Evolutionary conservation across 2,113 vertebrate genomes (phyloP).

Genomic region (Noturus placidus): DNA sequence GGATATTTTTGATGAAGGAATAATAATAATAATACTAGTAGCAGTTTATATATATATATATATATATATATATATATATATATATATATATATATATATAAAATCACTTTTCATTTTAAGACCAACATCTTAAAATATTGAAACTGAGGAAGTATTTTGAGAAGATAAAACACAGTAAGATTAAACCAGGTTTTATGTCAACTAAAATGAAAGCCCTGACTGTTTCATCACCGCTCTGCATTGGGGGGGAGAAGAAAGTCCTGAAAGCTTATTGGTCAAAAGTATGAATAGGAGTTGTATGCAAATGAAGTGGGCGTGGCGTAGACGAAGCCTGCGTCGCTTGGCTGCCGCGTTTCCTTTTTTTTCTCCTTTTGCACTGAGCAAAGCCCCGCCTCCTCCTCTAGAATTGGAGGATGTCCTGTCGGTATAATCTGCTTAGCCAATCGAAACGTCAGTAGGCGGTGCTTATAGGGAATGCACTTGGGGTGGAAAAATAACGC

Average conservation of each 20-base stretch:
- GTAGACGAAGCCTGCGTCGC: slow-evolving; percentile 12
- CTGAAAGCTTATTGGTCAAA: slow-evolving; percentile 56
- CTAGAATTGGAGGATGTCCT: neutral
- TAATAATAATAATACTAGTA: neutral
- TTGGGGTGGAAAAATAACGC: neutral
- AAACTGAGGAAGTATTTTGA: neutral
- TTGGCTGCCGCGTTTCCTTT: neutral
- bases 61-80: too few relatives aligned
- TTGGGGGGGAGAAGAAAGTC: neutral
- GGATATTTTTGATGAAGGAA: neutral
- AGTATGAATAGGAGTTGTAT: slow-evolving; percentile 33
- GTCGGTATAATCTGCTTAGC: neutral
- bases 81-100: too few relatives aligned
- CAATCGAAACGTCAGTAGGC: neutral
- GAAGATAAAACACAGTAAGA: neutral
- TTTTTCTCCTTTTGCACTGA: too few relatives aligned
- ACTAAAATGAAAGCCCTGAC: neutral
- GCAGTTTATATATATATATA: too few relatives aligned
- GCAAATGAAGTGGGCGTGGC: slow-evolving; percentile 35
- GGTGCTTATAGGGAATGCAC: neutral
- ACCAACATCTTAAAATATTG: neutral
- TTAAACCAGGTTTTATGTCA: neutral
- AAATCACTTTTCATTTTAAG: too few relatives aligned
- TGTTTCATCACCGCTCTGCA: neutral
- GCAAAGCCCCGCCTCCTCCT: neutral